Evolutionary conservation across 2,888 invertebrate species (phyloP).

Genomic region (Nesidiocoris tenuis): DNA sequence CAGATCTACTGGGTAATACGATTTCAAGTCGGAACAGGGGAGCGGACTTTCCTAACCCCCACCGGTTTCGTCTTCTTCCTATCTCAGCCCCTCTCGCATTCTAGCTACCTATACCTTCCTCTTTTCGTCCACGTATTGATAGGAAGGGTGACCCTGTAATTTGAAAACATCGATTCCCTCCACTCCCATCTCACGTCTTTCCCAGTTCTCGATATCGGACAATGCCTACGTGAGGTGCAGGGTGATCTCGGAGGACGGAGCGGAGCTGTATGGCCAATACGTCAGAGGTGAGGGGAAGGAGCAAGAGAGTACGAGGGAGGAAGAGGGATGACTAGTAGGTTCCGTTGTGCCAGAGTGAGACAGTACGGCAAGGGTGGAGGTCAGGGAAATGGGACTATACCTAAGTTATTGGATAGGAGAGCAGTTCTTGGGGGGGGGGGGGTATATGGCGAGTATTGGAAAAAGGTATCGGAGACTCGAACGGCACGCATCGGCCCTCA

Average conservation of each 20-base stretch:
- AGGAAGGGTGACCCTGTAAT: conserved; percentile 20
- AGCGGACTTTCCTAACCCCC: conserved; percentile 3
- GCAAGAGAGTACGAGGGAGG: too few species aligned
- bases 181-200: not conserved
- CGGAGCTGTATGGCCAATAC: not conserved
- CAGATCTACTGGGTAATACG: conserved; percentile 28
- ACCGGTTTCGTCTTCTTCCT: not conserved
- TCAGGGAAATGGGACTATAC: not conserved
- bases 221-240: conserved; percentile 33
- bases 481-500: not conserved
- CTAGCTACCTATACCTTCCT: not conserved
- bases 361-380: not conserved
- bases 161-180: conserved; percentile 33
- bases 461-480: not conserved
- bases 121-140: not conserved
- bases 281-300: not conserved
- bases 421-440: not conserved
- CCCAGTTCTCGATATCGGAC: conserved; percentile 5
- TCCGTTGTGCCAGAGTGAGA: not conserved
- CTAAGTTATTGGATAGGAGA: conserved; percentile 30
- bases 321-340: not conserved
- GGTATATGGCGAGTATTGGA: not conserved
- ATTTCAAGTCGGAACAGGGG: conserved; percentile 1
- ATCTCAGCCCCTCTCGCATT: not conserved
- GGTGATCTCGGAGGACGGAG: not conserved